Conservation (phyloP, 2,797 vertebrate genomes). For the Hybognathus amarus region DNA sequence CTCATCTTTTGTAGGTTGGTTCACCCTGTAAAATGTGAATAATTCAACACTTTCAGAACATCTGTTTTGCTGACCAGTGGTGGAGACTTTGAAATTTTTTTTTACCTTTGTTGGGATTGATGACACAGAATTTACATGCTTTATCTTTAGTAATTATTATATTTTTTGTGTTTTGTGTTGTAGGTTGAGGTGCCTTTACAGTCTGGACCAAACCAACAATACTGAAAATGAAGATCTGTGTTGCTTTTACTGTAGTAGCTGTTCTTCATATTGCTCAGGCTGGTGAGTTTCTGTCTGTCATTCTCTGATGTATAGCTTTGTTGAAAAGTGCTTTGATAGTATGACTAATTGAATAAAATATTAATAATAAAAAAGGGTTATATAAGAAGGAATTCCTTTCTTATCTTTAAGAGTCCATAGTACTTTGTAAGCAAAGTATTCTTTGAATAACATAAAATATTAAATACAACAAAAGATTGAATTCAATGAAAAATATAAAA, state of each 20-base stretch:
- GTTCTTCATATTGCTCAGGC: conserved; percentile 66
- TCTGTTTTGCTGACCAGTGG: not conserved
- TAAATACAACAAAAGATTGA: not conserved
- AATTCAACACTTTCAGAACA: not conserved
- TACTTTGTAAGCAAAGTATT: not conserved
- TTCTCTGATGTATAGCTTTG: not conserved
- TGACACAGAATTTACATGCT: not conserved
- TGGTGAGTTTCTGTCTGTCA: conserved; percentile 61
- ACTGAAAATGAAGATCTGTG: conserved; percentile 69
- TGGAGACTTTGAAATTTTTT: not conserved
- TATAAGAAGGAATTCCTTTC: not conserved
- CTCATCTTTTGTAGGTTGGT: not conserved
- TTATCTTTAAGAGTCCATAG: not conserved
- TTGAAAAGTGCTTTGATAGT: not conserved
- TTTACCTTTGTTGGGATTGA: not conserved
- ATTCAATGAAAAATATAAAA: not conserved
- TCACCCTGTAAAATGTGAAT: not conserved
- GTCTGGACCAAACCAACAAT: conserved; percentile 48
- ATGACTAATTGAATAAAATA: not conserved
- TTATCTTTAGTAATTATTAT: conserved; percentile 32
- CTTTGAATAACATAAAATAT: not conserved
- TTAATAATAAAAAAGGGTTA: not conserved
- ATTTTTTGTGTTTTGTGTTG: conserved; percentile 44
- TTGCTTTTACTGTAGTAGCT: conserved; percentile 59
- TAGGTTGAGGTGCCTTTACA: conserved; percentile 66